Evolutionary conservation across 2,113 vertebrate species (phyloP), one percentile per base, ranked within the genome.

Genomic region (Misgurnus anguillicaudatus): DNA sequence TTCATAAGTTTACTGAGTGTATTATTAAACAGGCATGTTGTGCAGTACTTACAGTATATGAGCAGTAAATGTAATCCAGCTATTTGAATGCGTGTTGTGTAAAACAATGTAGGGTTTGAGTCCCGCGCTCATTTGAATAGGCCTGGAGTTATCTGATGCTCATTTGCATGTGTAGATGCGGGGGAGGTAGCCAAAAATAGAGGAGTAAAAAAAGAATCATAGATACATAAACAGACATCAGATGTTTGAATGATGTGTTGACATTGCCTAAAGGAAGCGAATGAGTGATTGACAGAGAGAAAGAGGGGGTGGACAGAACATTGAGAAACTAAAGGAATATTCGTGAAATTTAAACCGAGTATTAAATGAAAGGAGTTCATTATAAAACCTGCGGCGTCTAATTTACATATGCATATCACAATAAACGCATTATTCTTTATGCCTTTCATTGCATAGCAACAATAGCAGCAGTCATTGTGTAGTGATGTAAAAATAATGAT

Each of bases 161-260:
- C 38, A 85, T 85, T 85, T 85, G 78, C 80, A 82, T 82, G 42
- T 42, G 24, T 63, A 61, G 80, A 82, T 51, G 31, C 16, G 83
- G 67, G 63, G 80, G 80, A 61, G 77, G 72, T 48, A 41, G 74
- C 78, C 64, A 73, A 82, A 80, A 85, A 80, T 80, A 72, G 67
- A 81, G 9, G 62, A 60, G 73, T 42, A 53, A 31, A 65, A 69
- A 60, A 75, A 77, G 14, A 17, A 55, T 3, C 6, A 13, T 13
- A 68, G 6, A 70, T 19, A 36, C 67, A 60, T 48, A 80, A 73
- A 78, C 31, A 53, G 58, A 45, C 69, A 36, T 19, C 41, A 39
- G 39, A 47, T 6, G 13, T 57, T 60, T 38, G 36, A 57, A 19
- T 66, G 48, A 19, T 3, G 8, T 48, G 16, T 19, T 31, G 39